These are phyloP conservation scores for Simalia tracyae DNA, from an alignment of 2,797 vertebrate species.

Conservation along the genomic window DNA sequence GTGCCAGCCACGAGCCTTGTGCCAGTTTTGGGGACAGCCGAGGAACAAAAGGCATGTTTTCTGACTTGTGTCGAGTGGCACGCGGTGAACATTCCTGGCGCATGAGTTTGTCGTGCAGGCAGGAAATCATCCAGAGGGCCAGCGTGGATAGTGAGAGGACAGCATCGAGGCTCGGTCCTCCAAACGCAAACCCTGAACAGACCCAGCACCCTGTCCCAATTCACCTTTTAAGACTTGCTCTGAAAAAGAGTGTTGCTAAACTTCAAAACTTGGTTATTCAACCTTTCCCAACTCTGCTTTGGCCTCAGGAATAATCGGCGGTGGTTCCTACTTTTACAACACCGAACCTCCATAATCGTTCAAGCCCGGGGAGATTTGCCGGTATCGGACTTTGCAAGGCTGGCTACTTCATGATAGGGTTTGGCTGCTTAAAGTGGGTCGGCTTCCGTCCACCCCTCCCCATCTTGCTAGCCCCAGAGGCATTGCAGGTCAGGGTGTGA, in stretches of 20 bases:
- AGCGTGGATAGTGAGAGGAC: fast-evolving
- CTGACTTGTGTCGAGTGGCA: background rate
- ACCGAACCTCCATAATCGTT: background rate
- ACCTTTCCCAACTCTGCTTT: background rate
- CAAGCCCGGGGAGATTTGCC: background rate
- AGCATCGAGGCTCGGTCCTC: background rate
- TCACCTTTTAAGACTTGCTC: background rate
- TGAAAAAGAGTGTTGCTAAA: background rate
- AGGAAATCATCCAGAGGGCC: background rate
- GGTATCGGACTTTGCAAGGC: background rate
- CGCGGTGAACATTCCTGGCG: background rate
- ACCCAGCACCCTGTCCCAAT: background rate
- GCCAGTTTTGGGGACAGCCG: background rate
- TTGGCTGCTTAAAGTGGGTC: too few species aligned
- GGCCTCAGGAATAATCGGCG: background rate
- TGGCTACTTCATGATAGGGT: background rate
- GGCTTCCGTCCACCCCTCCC: background rate
- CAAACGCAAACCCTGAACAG: background rate
- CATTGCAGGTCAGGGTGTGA: too few species aligned
- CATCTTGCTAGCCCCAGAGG: background rate
- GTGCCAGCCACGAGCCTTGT: background rate
- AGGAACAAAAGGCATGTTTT: background rate
- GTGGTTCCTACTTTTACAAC: background rate
- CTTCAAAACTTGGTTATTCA: background rate
- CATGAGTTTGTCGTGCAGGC: background rate